A percentile compares a stretch with the other conserved stretches of the same genome.
phyloP scores from a whole-genome alignment of 64 coral and sea anemone species.

The Cladopsammia gracilis region DNA sequence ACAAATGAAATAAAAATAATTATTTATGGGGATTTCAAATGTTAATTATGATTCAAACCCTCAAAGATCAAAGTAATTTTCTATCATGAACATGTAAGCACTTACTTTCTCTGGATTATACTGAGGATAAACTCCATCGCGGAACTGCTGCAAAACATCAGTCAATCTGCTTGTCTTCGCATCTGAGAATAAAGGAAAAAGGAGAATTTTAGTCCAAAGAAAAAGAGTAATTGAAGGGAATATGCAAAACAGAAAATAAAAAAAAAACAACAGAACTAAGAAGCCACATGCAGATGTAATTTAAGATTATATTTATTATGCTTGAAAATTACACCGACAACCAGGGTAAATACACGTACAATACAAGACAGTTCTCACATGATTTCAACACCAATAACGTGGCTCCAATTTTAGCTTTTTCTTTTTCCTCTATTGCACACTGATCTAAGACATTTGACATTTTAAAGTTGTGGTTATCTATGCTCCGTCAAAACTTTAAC shows the following conservation, averaged over 20 bases:
- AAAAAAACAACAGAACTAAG: slow-evolving; percentile 5
- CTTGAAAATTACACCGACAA: neutral
- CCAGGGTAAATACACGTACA: neutral
- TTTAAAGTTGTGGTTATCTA: neutral
- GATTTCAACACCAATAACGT: slow-evolving; percentile 8
- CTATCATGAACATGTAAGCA: slow-evolving; percentile 19
- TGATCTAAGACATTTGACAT: slow-evolving; percentile 4
- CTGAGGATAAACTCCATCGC: slow-evolving; percentile 96
- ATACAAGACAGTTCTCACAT: neutral
- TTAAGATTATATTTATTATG: neutral
- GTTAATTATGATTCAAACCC: neutral
- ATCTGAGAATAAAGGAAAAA: slow-evolving; percentile 64
- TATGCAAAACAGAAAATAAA: slow-evolving; percentile 19
- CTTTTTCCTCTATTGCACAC: neutral
- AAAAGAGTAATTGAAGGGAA: neutral
- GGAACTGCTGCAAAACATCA: slow-evolving; percentile 97
- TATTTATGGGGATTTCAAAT: slow-evolving; percentile 50
- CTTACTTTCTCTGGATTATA: slow-evolving; percentile 98
- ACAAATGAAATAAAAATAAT: slow-evolving; percentile 43
- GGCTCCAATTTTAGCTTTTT: slow-evolving; percentile 21
- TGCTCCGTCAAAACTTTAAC: slow-evolving; percentile 4
- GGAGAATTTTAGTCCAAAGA: neutral
- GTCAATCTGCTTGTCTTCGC: slow-evolving; percentile 96
- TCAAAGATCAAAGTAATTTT: neutral
- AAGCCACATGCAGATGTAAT: slow-evolving; percentile 45